A percentile compares a stretch with the other conserved stretches of the same genome.
Conservation (phyloP, 2,888 invertebrate genomes). For the Eurois occulta region DNA sequence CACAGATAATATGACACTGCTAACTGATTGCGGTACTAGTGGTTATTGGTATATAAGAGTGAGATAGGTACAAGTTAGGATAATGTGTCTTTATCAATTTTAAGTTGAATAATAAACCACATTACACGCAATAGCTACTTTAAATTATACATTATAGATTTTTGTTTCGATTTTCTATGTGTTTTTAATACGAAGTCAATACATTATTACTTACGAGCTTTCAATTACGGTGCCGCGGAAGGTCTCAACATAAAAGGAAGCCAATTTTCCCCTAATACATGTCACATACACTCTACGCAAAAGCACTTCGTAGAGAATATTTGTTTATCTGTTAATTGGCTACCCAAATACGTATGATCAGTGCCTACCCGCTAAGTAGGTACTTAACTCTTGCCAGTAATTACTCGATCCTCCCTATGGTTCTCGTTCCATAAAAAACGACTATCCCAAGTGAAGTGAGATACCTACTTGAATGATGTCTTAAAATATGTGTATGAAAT, state of each 20-base stretch:
- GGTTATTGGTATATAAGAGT: neutral
- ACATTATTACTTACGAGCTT: neutral
- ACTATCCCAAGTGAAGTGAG: neutral
- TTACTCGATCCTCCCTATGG: neutral
- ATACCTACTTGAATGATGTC: neutral
- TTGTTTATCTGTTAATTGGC: conserved; percentile 32
- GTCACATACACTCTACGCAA: conserved; percentile 14
- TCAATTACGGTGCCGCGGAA: neutral
- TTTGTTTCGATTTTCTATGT: neutral
- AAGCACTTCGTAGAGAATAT: conserved; percentile 16
- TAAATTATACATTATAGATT: neutral
- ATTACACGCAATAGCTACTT: neutral
- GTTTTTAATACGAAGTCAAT: neutral
- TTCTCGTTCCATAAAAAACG: neutral
- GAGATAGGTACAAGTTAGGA: neutral
- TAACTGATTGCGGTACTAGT: neutral
- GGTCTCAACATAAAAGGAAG: conserved; percentile 3
- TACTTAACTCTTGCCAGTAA: neutral
- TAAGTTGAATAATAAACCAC: neutral
- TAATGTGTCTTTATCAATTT: neutral
- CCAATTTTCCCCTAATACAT: conserved; percentile 26
- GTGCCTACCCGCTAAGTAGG: neutral
- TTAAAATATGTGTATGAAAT: conserved; percentile 6
- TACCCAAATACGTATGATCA: conserved; percentile 18
- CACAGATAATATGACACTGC: too few relatives aligned